Evolutionary conservation across 2,888 invertebrate genomes (phyloP), one percentile per base, ranked within the genome.

Genomic region (Miltochrista miniata): DNA sequence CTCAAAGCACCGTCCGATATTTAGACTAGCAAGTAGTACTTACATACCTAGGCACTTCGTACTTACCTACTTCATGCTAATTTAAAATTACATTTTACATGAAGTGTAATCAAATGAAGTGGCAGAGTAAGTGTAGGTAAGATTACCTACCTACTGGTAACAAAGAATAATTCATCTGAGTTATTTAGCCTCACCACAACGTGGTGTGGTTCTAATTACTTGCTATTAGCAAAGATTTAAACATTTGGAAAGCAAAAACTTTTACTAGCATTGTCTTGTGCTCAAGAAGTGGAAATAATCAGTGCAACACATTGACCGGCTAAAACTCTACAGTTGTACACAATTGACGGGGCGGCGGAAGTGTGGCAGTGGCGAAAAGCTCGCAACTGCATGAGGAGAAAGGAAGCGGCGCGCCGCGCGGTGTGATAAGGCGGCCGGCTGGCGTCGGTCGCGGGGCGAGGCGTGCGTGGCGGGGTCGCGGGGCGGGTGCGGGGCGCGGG

Each of bases 351-450:
- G 84, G 81, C 75, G 85, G 87, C 90, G 90, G 89, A 90, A 90
- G 87, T 87, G 81, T 86, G 84, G 87, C 84, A 87, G 86, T 85
- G 85, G 88, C 89, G 90, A 89, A 90, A 90, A 89, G 87, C 90
- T 90, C 86, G 85, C 86, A 85, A 87, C 88, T 88, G 89, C 89
- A 90, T 81, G 87, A 90, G 83, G 90, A 90, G 91, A 89, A 90
- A 89, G 91, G 90, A 90, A 89, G 88, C 81, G 87, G 85, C 82
- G 18, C 18, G 18, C 83, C 85, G 85, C 79, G 83, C 84, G 85
- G 82, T 83, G 82, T 87, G 88, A 88, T 89, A 90, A 89, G 89
- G 87, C 88, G 83, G 78, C 83, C 80, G 86, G 83, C 85, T 83
- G 88, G 84, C 85, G 87, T 81, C 81, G 79, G 74, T 70, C 69